Evolutionary conservation across 2,797 vertebrate genomes (phyloP).

Genomic region (Macropodus opercularis): DNA sequence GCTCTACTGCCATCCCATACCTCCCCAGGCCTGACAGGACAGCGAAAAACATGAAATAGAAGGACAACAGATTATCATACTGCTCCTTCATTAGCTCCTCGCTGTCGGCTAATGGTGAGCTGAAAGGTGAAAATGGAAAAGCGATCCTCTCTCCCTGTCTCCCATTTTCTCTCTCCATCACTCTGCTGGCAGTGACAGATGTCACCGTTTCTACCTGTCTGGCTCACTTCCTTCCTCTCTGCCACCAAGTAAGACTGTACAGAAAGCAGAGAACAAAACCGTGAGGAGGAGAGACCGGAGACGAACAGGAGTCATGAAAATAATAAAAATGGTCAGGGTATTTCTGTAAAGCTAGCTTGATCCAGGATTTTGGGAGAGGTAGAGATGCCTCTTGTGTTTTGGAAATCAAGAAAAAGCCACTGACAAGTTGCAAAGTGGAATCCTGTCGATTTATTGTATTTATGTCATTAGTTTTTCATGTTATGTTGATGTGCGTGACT

Average conservation of each 20-base stretch:
- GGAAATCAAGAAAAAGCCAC: slow-evolving; percentile 43
- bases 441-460: slow-evolving; percentile 6
- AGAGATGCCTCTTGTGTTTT: slow-evolving; percentile 28
- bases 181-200: slow-evolving; percentile 64
- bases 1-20: slow-evolving; percentile 51
- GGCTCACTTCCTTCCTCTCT: slow-evolving; percentile 43
- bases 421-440: slow-evolving; percentile 13
- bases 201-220: slow-evolving; percentile 61
- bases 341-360: slow-evolving; percentile 50
- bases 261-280: slow-evolving; percentile 30
- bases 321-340: slow-evolving; percentile 47
- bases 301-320: slow-evolving; percentile 54
- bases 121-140: slow-evolving; percentile 74
- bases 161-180: slow-evolving; percentile 57
- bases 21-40: slow-evolving; percentile 71
- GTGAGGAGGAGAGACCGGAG: slow-evolving; percentile 45
- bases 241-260: slow-evolving; percentile 44
- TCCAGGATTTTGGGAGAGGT: slow-evolving; percentile 36
- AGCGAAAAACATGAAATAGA: slow-evolving; percentile 52
- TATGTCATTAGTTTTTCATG: slow-evolving; percentile 6
- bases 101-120: slow-evolving; percentile 66
- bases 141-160: slow-evolving; percentile 52
- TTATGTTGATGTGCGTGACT: slow-evolving; percentile 15
- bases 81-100: slow-evolving; percentile 68
- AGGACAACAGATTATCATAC: slow-evolving; percentile 63